Conservation (phyloP, 2,797 vertebrate genomes). For the Falco concolor region DNA sequence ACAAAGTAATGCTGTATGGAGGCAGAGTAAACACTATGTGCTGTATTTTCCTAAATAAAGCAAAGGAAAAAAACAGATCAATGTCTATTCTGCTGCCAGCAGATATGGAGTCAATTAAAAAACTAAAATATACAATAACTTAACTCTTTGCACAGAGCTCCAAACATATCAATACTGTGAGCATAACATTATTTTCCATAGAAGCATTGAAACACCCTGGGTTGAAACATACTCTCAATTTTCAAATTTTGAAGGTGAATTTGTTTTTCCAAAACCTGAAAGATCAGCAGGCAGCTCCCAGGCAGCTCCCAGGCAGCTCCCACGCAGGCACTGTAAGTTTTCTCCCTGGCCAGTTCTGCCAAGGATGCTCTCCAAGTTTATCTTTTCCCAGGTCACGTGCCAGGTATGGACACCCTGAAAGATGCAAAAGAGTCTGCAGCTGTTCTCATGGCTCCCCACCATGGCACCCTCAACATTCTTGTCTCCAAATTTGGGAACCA, state of each 20-base stretch:
- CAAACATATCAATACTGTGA: constrained; percentile 52
- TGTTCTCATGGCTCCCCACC: neutral
- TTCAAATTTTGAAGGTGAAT: constrained; percentile 1
- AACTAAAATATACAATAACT: constrained; percentile 69
- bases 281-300: neutral
- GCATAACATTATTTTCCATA: neutral
- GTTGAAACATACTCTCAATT: neutral
- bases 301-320: neutral
- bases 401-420: neutral
- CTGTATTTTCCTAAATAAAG: constrained; percentile 70
- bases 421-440: neutral
- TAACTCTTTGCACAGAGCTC: constrained; percentile 61
- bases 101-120: constrained; percentile 69
- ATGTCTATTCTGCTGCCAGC: constrained; percentile 65
- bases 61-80: constrained; percentile 51
- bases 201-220: neutral
- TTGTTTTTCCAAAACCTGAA: neutral
- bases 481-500: neutral
- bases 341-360: neutral
- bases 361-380: neutral
- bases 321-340: neutral
- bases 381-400: neutral
- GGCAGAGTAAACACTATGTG: constrained; percentile 65
- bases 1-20: constrained; percentile 63
- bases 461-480: neutral